A percentile compares a stretch with the other conserved stretches of the same genome.
phyloP scores from a whole-genome alignment of 2,888 invertebrate species.

The Acrocera orbiculus region DNA sequence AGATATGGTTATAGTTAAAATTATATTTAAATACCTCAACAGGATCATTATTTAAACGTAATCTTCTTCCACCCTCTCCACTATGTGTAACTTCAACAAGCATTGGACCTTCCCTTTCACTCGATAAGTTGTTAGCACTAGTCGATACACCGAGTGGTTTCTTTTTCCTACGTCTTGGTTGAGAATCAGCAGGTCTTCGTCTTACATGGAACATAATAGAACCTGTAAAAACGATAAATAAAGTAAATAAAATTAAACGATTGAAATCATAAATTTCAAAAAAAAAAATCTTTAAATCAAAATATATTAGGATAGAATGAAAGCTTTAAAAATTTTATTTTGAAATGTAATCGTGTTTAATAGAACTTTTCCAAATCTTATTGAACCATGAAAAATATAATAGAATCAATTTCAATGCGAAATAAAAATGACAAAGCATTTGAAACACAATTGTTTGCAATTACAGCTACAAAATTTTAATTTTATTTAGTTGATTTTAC shows the following conservation, averaged over 20 bases:
- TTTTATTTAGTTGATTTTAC: too few species aligned
- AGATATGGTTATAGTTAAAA: not conserved
- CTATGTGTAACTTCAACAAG: constrained; percentile 39
- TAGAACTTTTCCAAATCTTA: too few species aligned
- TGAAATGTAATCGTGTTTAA: too few species aligned
- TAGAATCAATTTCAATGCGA: too few species aligned
- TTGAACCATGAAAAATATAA: too few species aligned
- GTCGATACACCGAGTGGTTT: constrained; percentile 37
- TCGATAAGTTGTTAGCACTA: constrained; percentile 35
- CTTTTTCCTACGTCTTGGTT: constrained; percentile 79
- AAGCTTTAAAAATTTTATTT: too few species aligned
- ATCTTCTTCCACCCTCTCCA: constrained; percentile 40
- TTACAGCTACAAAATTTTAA: too few species aligned
- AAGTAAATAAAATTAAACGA: constrained; percentile 3
- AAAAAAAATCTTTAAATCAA: too few species aligned
- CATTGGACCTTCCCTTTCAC: constrained; percentile 49
- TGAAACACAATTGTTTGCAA: too few species aligned
- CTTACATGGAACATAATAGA: constrained; percentile 96
- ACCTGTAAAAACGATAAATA: constrained; percentile 37
- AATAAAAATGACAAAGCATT: too few species aligned
- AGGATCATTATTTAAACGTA: constrained; percentile 43
- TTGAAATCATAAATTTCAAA: too few species aligned
- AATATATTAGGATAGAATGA: too few species aligned
- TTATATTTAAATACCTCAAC: constrained; percentile 37
- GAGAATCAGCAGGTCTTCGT: constrained; percentile 77